A percentile compares a stretch with the other conserved stretches of the same genome.
phyloP scores from a whole-genome alignment of 2,888 invertebrate genomes.

The Drosophila kambysellisi region DNA sequence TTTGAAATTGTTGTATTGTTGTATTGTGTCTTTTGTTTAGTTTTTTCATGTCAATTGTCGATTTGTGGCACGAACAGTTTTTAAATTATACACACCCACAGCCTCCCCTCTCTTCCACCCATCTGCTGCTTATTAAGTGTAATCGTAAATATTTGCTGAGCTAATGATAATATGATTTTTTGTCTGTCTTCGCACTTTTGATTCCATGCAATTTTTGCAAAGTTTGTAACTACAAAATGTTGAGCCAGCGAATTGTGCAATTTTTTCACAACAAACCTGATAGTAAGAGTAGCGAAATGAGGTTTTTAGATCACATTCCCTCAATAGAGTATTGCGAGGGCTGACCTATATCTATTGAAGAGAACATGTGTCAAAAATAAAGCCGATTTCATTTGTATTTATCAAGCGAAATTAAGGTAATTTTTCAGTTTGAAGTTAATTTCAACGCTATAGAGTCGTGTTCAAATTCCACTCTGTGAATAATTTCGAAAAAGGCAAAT shows the following conservation, averaged over 20 bases:
- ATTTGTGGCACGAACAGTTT: slow-evolving; percentile 31
- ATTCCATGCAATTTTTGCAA: slow-evolving; percentile 28
- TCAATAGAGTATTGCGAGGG: background rate
- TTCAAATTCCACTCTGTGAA: background rate
- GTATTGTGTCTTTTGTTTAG: slow-evolving; percentile 35
- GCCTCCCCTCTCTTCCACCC: background rate
- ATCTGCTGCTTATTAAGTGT: slow-evolving; percentile 26
- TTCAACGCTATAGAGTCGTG: background rate
- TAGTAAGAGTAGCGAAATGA: slow-evolving; percentile 27
- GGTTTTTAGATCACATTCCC: slow-evolving; percentile 48
- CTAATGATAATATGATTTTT: slow-evolving; percentile 49
- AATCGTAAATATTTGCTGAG: slow-evolving; percentile 64
- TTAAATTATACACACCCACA: slow-evolving; percentile 16
- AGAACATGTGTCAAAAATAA: background rate
- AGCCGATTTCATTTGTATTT: background rate
- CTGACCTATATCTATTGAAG: background rate
- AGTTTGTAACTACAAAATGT: slow-evolving; percentile 40
- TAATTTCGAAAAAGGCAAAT: background rate
- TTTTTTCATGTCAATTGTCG: slow-evolving; percentile 34
- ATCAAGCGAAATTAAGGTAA: background rate
- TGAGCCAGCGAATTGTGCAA: slow-evolving; percentile 41
- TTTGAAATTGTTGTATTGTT: slow-evolving; percentile 43
- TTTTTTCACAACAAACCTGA: slow-evolving; percentile 18
- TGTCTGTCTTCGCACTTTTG: slow-evolving; percentile 13
- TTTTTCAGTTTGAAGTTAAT: background rate